These are phyloP conservation scores for Macrochelys suwanniensis DNA, from an alignment of 2,797 vertebrate genomes.

Conservation along the genomic window DNA sequence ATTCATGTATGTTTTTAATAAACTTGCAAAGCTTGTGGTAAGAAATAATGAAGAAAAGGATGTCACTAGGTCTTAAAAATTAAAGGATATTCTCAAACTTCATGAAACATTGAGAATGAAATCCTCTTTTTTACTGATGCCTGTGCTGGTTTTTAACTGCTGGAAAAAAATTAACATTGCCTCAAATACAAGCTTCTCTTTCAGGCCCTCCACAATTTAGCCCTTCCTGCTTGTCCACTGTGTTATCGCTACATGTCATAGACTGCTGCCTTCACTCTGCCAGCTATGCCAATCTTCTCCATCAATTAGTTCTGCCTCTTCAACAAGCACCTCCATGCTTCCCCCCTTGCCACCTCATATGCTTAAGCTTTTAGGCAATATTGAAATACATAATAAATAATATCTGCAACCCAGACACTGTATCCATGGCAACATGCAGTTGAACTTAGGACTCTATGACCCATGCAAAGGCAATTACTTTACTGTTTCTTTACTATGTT, in stretches of 20 bases:
- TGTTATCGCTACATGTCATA: background rate
- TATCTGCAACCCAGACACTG: background rate
- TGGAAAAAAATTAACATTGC: accelerated
- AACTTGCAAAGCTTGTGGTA: background rate
- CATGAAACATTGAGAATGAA: background rate
- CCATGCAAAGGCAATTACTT: accelerated
- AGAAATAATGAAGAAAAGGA: background rate
- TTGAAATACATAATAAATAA: background rate
- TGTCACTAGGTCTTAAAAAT: background rate
- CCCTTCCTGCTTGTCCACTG: background rate
- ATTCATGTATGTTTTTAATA: background rate
- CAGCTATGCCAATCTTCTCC: background rate
- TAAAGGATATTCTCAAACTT: background rate
- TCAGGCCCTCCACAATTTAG: background rate
- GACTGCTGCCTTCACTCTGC: background rate
- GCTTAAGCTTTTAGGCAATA: accelerated
- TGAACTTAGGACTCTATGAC: background rate
- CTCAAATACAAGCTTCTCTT: background rate
- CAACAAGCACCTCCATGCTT: background rate
- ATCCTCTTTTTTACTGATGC: background rate
- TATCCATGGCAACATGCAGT: accelerated
- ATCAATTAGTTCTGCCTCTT: background rate
- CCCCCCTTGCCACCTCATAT: accelerated
- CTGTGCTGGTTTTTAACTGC: accelerated
- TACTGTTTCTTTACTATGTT: background rate